These are phyloP conservation scores for Drosophila nikananu DNA, from an alignment of 1,140 invertebrate species.

Conservation along the genomic window DNA sequence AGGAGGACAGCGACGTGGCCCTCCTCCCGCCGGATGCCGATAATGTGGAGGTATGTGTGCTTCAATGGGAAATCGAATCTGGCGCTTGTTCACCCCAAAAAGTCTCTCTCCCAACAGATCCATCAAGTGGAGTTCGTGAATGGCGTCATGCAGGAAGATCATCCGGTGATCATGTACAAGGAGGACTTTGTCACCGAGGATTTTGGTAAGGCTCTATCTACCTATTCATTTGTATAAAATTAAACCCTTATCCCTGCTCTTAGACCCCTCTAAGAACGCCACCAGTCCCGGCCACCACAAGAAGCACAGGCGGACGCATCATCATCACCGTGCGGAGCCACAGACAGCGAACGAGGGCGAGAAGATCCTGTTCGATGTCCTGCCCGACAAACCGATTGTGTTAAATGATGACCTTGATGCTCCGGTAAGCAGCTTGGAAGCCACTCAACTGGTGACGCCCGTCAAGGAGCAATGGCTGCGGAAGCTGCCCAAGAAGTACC, in stretches of 20 bases:
- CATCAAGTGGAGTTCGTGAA: slow-evolving; percentile 69
- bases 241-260: not conserved
- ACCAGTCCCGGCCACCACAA: slow-evolving; percentile 26
- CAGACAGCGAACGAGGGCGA: slow-evolving; percentile 38
- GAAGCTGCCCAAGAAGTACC: slow-evolving; percentile 71
- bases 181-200: slow-evolving; percentile 81
- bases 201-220: slow-evolving; percentile 55
- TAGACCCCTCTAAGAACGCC: slow-evolving; percentile 66
- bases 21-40: slow-evolving; percentile 62
- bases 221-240: too few species aligned
- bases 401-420: slow-evolving; percentile 28
- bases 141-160: slow-evolving; percentile 69
- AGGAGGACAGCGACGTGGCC: slow-evolving; percentile 54
- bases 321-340: slow-evolving; percentile 22
- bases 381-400: slow-evolving; percentile 64
- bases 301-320: slow-evolving; percentile 36
- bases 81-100: slow-evolving; percentile 1
- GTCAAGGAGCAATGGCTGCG: slow-evolving; percentile 42
- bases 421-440: slow-evolving; percentile 27
- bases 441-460: slow-evolving; percentile 44
- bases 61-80: slow-evolving; percentile 7
- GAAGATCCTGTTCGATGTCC: slow-evolving; percentile 69
- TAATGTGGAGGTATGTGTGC: slow-evolving; percentile 72
- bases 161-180: slow-evolving; percentile 81
- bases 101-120: slow-evolving; percentile 38